These are phyloP conservation scores for Colaptes auratus DNA, from an alignment of 2,113 vertebrate species.

Conservation along the genomic window DNA sequence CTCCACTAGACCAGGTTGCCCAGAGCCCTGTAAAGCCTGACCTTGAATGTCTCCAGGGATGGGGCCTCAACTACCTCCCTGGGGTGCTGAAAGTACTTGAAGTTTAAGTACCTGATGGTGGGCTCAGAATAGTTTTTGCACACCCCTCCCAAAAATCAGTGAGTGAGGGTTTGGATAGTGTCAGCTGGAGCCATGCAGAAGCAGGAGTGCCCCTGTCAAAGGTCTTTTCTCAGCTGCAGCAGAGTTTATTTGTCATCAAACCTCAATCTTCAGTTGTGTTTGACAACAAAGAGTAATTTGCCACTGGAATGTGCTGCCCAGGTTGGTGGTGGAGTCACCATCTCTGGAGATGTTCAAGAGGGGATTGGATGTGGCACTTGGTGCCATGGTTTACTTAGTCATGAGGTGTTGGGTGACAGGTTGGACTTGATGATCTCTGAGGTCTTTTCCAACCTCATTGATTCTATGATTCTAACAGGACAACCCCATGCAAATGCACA, in stretches of 20 bases:
- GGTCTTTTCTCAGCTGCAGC: neutral
- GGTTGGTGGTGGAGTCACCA: too few species aligned
- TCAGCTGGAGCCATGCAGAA: neutral
- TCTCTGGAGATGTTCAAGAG: too few species aligned
- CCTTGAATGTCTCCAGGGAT: too few species aligned
- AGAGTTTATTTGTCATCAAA: neutral
- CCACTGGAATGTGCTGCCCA: too few species aligned
- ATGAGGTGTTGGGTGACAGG: too few species aligned
- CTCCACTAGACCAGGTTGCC: too few species aligned
- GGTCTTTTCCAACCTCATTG: too few species aligned
- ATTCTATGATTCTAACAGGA: neutral
- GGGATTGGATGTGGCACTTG: too few species aligned
- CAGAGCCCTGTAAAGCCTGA: too few species aligned
- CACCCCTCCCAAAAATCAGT: neutral
- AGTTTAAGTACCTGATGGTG: neutral
- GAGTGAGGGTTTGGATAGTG: neutral
- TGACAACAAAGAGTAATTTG: neutral
- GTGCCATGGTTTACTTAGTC: too few species aligned
- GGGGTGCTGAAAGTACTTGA: neutral
- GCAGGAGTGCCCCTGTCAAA: neutral
- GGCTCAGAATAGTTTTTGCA: neutral
- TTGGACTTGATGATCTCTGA: too few species aligned
- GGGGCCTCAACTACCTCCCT: too few species aligned
- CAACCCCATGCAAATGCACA: neutral
- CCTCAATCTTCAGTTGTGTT: neutral